Percentiles rank a stretch among this genome's conserved stretches.
phyloP scores from a whole-genome alignment of 37 sponge, comb jelly and placozoan species.

The Petrosia ficiformis region DNA sequence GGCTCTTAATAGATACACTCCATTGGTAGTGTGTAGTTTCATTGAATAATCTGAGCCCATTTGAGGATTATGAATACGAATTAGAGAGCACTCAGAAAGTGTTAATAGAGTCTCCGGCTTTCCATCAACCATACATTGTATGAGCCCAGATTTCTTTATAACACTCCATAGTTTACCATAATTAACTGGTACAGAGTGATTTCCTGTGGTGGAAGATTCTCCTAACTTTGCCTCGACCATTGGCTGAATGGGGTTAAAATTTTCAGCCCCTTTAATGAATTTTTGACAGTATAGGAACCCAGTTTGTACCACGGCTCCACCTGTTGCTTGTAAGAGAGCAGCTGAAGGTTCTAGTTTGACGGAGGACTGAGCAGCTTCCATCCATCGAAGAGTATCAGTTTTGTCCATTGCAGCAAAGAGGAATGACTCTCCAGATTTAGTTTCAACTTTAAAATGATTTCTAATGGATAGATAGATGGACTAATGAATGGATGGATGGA shows the following conservation, averaged over 20 bases:
- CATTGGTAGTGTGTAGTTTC: conserved; percentile 9
- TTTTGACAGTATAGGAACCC: conserved; percentile 53
- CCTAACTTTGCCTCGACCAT: conserved; percentile 16
- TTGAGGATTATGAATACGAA: conserved; percentile 32
- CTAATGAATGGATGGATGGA: too few species aligned
- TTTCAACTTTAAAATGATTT: conserved; percentile 24
- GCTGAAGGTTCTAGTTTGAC: conserved; percentile 52
- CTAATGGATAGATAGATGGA: background rate
- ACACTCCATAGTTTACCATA: conserved; percentile 73
- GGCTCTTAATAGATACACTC: conserved; percentile 29
- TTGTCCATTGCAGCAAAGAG: conserved; percentile 33
- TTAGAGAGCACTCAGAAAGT: conserved; percentile 11
- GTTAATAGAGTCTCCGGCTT: conserved; percentile 40
- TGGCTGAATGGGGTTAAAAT: conserved; percentile 2
- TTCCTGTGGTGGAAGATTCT: conserved; percentile 11
- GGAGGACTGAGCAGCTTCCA: conserved; percentile 54
- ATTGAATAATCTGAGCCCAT: conserved; percentile 38
- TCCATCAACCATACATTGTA: conserved; percentile 55
- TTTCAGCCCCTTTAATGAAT: conserved; percentile 5
- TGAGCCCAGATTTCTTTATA: conserved; percentile 55
- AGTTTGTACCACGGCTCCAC: conserved; percentile 35
- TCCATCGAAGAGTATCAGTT: conserved; percentile 52
- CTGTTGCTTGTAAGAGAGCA: conserved; percentile 36
- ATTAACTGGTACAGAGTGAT: conserved; percentile 16
- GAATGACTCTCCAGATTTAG: background rate